phyloP scores from a whole-genome alignment of 2,797 vertebrate species.

The Syndactyla subalaris region DNA sequence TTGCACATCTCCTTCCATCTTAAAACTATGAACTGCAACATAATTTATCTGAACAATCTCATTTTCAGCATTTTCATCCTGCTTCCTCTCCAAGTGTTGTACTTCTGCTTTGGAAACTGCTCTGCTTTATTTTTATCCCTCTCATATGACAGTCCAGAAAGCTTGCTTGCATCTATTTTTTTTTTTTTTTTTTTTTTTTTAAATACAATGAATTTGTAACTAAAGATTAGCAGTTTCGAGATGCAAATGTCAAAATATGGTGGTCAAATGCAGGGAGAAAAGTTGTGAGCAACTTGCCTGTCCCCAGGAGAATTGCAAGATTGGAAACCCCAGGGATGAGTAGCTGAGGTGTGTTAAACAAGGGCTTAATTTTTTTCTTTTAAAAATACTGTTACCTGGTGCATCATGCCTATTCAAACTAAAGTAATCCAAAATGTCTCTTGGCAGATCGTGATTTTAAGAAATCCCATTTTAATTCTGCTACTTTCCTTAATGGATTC shows the following conservation, averaged over 20 bases:
- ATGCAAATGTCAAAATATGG: not conserved
- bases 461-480: not conserved
- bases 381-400: not conserved
- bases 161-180: not conserved
- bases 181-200: too few species aligned
- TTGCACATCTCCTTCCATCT: not conserved
- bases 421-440: not conserved
- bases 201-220: slow-evolving; percentile 57
- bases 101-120: slow-evolving; percentile 17
- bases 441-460: not conserved
- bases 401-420: not conserved
- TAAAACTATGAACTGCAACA: not conserved
- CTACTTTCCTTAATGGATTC: not conserved
- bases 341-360: not conserved
- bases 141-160: slow-evolving; percentile 36
- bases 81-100: not conserved
- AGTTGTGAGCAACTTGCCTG: not conserved
- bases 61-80: not conserved
- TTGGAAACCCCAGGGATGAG: not conserved
- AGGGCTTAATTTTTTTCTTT: not conserved
- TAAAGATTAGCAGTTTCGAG: slow-evolving; percentile 27
- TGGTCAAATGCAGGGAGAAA: not conserved
- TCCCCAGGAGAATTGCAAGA: not conserved
- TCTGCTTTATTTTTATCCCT: slow-evolving; percentile 50
- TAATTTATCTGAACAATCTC: not conserved